Evolutionary conservation across 2,888 invertebrate species (phyloP).

Genomic region (Argynnis bischoffii): DNA sequence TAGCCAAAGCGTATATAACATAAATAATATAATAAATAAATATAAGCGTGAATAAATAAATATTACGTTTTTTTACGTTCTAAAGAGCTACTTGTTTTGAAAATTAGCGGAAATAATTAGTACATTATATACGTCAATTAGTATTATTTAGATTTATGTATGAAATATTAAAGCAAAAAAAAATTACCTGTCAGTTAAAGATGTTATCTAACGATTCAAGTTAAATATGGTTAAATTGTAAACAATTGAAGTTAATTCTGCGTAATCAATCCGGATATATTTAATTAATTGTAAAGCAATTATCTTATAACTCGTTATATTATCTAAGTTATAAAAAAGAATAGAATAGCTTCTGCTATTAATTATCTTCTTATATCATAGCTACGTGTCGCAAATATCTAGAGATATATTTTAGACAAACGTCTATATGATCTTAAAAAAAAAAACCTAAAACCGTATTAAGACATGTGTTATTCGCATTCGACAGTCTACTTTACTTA

Average conservation of each 20-base stretch:
- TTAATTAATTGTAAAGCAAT: constrained; percentile 3
- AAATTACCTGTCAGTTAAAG: neutral
- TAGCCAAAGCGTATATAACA: no score
- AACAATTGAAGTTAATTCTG: constrained; percentile 12
- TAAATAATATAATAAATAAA: no score
- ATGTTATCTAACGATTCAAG: neutral
- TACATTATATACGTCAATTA: constrained; percentile 8
- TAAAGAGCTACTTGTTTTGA: neutral
- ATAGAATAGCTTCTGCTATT: no score
- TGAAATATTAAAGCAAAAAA: neutral
- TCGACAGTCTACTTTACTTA: constrained; percentile 31
- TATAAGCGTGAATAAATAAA: neutral
- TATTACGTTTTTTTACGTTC: neutral
- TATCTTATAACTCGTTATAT: neutral
- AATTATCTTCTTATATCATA: no score
- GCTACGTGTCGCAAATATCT: no score
- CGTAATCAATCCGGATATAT: constrained; percentile 17
- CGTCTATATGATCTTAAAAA: no score
- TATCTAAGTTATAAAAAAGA: no score
- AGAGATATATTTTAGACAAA: no score
- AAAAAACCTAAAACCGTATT: neutral
- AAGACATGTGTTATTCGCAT: constrained; percentile 16
- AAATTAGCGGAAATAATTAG: constrained; percentile 1
- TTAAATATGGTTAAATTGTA: constrained; percentile 2
- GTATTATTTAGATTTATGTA: constrained; percentile 1